Evolutionary conservation across 2,888 invertebrate species (phyloP).

Genomic region (Cryptocephalus primarius): DNA sequence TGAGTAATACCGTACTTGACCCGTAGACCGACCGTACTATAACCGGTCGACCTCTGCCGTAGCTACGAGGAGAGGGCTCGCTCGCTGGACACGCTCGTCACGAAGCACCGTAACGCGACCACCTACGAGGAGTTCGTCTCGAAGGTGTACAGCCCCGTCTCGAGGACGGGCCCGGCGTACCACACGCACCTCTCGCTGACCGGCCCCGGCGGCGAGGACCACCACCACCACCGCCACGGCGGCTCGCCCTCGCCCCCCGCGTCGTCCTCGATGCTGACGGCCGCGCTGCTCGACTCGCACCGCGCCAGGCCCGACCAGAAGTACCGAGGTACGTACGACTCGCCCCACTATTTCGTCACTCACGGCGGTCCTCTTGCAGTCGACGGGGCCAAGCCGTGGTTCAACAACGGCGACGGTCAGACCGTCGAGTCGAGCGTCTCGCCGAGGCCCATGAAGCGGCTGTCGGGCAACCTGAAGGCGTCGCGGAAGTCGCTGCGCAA

Average conservation of each 20-base stretch:
- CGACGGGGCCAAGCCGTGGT: slow-evolving; percentile 27
- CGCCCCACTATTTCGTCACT: too few species aligned
- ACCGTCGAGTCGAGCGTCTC: slow-evolving; percentile 43
- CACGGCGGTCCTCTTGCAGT: slow-evolving; percentile 17
- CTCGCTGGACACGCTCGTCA: slow-evolving; percentile 73
- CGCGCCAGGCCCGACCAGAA: slow-evolving; percentile 26
- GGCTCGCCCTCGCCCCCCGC: too few species aligned
- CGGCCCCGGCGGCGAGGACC: slow-evolving; percentile 19
- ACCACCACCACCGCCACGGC: too few species aligned
- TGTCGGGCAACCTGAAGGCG: slow-evolving; percentile 37
- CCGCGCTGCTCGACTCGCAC: slow-evolving; percentile 47
- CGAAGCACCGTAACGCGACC: slow-evolving; percentile 73
- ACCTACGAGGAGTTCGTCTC: slow-evolving; percentile 85
- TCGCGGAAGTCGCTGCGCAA: slow-evolving; percentile 24
- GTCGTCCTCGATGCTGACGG: slow-evolving; percentile 44
- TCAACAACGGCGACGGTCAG: slow-evolving; percentile 32
- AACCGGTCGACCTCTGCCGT: too few species aligned
- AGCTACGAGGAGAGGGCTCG: slow-evolving; percentile 88
- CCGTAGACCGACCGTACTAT: too few species aligned
- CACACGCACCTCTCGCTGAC: slow-evolving; percentile 19
- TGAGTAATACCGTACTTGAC: slow-evolving; percentile 46
- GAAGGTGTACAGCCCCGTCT: slow-evolving; percentile 57
- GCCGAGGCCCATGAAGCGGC: slow-evolving; percentile 58
- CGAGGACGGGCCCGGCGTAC: slow-evolving; percentile 41
- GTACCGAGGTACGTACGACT: slow-evolving; percentile 30